Evolutionary conservation across 1,140 invertebrate genomes (phyloP).

Genomic region (Bombus balteatus): DNA sequence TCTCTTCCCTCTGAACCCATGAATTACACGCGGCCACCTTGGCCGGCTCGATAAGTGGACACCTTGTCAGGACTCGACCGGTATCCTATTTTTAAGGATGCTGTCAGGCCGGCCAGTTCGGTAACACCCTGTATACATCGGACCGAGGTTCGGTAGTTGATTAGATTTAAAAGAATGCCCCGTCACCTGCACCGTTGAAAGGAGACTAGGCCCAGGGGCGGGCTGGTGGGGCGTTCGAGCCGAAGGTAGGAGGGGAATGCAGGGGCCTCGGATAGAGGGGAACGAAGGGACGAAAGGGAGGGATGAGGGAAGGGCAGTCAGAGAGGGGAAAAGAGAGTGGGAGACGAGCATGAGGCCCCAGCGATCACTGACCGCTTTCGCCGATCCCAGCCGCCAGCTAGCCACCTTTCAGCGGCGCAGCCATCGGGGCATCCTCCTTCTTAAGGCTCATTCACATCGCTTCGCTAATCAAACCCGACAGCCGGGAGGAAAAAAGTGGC

Average conservation of each 20-base stretch:
- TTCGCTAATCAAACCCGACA: constrained; percentile 69
- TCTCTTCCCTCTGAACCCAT: constrained; percentile 15
- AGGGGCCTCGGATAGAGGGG: not conserved
- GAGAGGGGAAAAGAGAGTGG: not conserved
- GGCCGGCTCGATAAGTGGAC: constrained; percentile 27
- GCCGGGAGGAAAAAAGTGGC: constrained; percentile 33
- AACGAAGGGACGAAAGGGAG: not conserved
- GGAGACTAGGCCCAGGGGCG: constrained; percentile 64
- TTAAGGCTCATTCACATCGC: constrained; percentile 71
- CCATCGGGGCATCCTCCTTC: constrained; percentile 68
- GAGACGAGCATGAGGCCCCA: constrained; percentile 62
- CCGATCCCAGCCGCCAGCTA: constrained; percentile 70
- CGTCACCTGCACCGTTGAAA: constrained; percentile 73
- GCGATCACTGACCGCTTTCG: constrained; percentile 73
- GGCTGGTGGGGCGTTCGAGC: constrained; percentile 31
- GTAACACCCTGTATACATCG: constrained; percentile 60
- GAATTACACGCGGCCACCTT: constrained; percentile 29
- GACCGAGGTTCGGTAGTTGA: constrained; percentile 67
- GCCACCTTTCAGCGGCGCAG: constrained; percentile 71
- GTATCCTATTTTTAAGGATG: constrained; percentile 40
- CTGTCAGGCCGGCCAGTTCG: constrained; percentile 40
- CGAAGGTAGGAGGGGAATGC: not conserved
- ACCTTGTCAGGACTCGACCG: constrained; percentile 32
- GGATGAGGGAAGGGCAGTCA: not conserved
- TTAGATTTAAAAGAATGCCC: constrained; percentile 72